A percentile compares a stretch with the other conserved stretches of the same genome.
Conservation (phyloP, 2,797 vertebrate genomes). For the Cirrhinus mrigala region DNA sequence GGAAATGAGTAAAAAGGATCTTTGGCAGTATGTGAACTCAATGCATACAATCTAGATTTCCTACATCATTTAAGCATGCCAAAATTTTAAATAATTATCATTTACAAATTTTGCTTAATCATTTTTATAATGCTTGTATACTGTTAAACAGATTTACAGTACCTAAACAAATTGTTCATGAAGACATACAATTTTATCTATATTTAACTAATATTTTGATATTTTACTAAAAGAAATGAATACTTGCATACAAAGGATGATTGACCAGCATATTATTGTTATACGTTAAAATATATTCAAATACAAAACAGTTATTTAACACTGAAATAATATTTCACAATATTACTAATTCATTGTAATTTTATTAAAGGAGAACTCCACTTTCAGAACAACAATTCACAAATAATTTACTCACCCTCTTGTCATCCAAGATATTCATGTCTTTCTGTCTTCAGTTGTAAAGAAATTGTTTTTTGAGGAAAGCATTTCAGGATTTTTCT, state of each 20-base stretch:
- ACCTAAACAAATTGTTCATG: neutral
- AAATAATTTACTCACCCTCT: no score
- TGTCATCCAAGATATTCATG: no score
- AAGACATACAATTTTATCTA: neutral
- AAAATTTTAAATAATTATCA: neutral
- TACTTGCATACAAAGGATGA: neutral
- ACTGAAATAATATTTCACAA: neutral
- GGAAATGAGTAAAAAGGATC: conserved; percentile 47
- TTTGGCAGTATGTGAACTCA: neutral
- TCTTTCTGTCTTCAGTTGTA: no score
- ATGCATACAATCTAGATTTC: neutral
- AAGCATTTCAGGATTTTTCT: no score
- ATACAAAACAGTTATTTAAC: no score
- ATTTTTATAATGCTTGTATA: neutral
- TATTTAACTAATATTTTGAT: no score
- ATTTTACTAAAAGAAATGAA: neutral
- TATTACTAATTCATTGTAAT: neutral
- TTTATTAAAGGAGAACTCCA: neutral
- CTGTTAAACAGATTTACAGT: neutral
- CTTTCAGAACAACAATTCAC: no score
- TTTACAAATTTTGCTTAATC: neutral
- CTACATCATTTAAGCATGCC: neutral
- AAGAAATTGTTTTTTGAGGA: no score
- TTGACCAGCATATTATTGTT: no score
- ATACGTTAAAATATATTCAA: no score